These are phyloP conservation scores for Theristicus caerulescens DNA, from an alignment of 2,113 vertebrate species.

Conservation along the genomic window DNA sequence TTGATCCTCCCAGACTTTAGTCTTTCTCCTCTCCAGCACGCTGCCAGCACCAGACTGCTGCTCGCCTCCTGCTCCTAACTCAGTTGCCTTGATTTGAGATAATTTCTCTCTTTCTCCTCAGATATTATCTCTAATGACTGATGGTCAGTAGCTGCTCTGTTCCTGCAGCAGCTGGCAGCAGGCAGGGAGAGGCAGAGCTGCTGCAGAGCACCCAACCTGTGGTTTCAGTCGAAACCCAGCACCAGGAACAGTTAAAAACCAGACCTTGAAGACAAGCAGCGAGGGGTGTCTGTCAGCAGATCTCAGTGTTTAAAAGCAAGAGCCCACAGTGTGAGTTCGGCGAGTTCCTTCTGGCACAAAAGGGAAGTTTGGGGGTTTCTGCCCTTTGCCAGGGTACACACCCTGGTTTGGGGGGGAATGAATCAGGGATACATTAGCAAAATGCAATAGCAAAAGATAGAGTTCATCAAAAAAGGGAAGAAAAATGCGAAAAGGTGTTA, in stretches of 20 bases:
- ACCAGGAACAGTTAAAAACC: background rate
- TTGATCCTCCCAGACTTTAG: background rate
- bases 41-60: background rate
- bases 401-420: too few species aligned
- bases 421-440: background rate
- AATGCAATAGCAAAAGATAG: background rate
- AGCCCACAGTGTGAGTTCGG: background rate
- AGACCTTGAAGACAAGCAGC: background rate
- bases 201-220: background rate
- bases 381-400: fast-evolving
- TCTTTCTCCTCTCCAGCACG: background rate
- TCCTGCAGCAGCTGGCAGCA: background rate
- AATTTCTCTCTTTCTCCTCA: conserved; percentile 42
- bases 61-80: background rate
- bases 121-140: conserved; percentile 36
- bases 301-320: background rate
- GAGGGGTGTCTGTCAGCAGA: background rate
- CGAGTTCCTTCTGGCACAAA: fast-evolving
- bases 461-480: background rate
- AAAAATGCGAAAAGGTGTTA: background rate
- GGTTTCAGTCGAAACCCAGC: background rate
- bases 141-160: background rate
- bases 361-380: background rate
- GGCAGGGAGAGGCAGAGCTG: background rate
- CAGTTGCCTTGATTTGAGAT: conserved; percentile 15